phyloP scores from a whole-genome alignment of 2,113 vertebrate species.

The Climacteris rufus region DNA sequence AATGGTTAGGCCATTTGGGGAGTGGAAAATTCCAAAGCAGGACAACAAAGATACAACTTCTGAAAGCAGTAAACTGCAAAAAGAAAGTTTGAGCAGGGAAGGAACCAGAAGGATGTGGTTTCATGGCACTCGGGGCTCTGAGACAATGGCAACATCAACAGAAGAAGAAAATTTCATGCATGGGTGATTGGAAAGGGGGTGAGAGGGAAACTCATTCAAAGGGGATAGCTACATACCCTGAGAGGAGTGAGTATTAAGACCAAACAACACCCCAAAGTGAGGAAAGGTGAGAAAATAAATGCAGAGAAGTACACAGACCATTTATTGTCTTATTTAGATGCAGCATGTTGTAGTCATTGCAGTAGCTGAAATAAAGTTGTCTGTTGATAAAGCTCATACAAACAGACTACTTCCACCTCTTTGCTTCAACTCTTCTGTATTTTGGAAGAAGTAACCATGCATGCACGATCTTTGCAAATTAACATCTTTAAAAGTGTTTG shows the following conservation, averaged over 20 bases:
- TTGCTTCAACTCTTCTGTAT: neutral
- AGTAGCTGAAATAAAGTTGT: neutral
- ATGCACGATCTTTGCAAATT: neutral
- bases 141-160: neutral
- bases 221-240: neutral
- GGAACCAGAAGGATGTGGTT: neutral
- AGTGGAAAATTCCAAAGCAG: neutral
- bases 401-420: neutral
- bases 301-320: neutral
- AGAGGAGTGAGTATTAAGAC: neutral
- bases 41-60: neutral
- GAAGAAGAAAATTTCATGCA: neutral
- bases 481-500: neutral
- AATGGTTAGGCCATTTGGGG: neutral
- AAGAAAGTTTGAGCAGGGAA: neutral
- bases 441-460: neutral
- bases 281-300: neutral
- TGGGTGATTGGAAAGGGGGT: neutral
- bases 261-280: neutral
- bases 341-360: neutral
- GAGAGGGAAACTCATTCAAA: neutral
- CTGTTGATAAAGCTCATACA: neutral
- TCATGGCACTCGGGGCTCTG: neutral
- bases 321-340: neutral
- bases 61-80: neutral